Evolutionary conservation across 1,140 invertebrate genomes (phyloP), one percentile per base, ranked within the genome.

Genomic region (Cataglyphis hispanica): DNA sequence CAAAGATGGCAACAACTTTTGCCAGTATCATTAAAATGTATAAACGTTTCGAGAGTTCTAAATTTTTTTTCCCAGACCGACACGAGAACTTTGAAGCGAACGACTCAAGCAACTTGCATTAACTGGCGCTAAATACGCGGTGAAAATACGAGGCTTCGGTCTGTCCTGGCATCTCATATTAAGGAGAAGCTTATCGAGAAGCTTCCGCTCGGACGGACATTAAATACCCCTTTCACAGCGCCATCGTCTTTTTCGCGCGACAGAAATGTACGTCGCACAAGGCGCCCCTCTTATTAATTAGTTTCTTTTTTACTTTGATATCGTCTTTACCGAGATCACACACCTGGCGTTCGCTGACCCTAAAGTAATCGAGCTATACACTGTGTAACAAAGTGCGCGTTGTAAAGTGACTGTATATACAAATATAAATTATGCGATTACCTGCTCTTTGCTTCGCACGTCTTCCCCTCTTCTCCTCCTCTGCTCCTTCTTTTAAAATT

Each of bases 331-430:
- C 87, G 85, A 89, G 89, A 92, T 88, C 86, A 50, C 46, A 50
- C 46, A 90, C 88, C 88, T 85, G 85, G 86, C 84, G 86, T 88
- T 92, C 84, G 84, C 87, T 92, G 89, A 91, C 89, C 89, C 92
- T 90, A 91, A 90, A 86, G 69, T 90, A 90, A 89, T 91, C 88
- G 85, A 93, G 91, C 89, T 91, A 31, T 31, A 92, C 67, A 92
- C 78, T 92, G 90, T 92, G 90, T 92, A 93, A 92, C 89, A 91
- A 93, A 92, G 92, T 92, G 90, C 92, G 93, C 93, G 89, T 94
- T 95, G 94, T 95, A 95, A 95, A 95, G 93, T 95, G 93, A 95
- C 91, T 95, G 94, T 95, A 95, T 94, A 93, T 94, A 95, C 90
- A 94, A 94, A 94, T 93, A 95, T 93, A 94, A 95, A 94, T 93